Percentiles rank a stretch among this genome's conserved stretches.
Evolutionary conservation across 1,140 invertebrate species (phyloP).

Genomic region (Drosophila chauvacae): DNA sequence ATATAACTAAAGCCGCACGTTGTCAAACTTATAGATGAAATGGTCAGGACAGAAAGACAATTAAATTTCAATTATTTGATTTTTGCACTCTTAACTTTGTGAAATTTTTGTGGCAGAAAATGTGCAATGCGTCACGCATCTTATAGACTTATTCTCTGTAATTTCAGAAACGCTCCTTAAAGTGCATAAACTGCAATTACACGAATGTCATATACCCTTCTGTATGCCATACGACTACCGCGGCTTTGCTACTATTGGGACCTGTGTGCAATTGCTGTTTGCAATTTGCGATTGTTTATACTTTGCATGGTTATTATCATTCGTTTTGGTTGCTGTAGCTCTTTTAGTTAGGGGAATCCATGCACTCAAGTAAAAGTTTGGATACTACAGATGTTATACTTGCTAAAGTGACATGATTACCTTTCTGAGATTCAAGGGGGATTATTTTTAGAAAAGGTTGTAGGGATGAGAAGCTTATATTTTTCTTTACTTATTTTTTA

Average conservation of each 20-base stretch:
- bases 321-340: conserved; percentile 14
- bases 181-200: neutral
- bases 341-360: conserved; percentile 3
- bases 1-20: too few relatives aligned
- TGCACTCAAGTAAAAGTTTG: neutral
- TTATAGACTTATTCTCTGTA: too few relatives aligned
- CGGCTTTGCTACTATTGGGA: too few relatives aligned
- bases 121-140: too few relatives aligned
- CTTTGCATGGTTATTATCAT: conserved; percentile 6
- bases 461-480: neutral
- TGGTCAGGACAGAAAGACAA: too few relatives aligned
- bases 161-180: neutral
- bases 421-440: neutral
- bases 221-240: too few relatives aligned
- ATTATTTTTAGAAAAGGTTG: neutral
- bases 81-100: too few relatives aligned
- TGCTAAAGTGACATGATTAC: neutral
- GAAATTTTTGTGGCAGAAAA: too few relatives aligned
- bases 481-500: neutral
- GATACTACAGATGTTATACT: neutral
- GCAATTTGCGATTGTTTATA: conserved; percentile 3
- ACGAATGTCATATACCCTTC: conserved; percentile 1
- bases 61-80: too few relatives aligned
- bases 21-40: too few relatives aligned
- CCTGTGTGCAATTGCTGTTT: neutral